These are phyloP conservation scores for Luperina testacea DNA, from an alignment of 2,888 invertebrate genomes.

Conservation along the genomic window DNA sequence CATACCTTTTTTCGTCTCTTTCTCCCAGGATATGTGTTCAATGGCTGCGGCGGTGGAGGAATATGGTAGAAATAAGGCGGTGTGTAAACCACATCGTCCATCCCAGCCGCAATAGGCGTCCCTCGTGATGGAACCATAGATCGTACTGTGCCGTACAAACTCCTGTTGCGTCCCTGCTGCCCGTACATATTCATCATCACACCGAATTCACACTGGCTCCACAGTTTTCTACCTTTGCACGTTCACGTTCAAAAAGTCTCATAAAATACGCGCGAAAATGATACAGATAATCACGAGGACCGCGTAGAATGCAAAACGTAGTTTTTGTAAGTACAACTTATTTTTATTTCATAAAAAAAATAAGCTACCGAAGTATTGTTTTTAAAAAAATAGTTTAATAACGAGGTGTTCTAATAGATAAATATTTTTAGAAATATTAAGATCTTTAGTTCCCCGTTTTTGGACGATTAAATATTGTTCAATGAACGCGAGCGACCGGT, in stretches of 20 bases:
- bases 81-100: conserved; percentile 82
- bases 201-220: conserved; percentile 69
- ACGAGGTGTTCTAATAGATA: conserved; percentile 79
- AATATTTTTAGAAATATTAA: conserved; percentile 83
- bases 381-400: conserved; percentile 50
- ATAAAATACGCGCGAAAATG: conserved; percentile 68
- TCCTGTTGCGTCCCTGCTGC: conserved; percentile 80
- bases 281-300: conserved; percentile 33
- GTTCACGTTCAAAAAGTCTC: conserved; percentile 64
- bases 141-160: conserved; percentile 85
- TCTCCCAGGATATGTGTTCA: conserved; percentile 87
- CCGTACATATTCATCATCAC: conserved; percentile 84
- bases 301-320: conserved; percentile 17
- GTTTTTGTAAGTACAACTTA: conserved; percentile 78
- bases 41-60: conserved; percentile 82
- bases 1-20: conserved; percentile 86
- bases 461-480: conserved; percentile 47
- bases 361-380: conserved; percentile 77
- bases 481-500: conserved; percentile 74
- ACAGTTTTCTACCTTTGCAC: conserved; percentile 62
- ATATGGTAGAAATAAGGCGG: conserved; percentile 87
- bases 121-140: conserved; percentile 81
- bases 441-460: conserved; percentile 80
- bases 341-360: conserved; percentile 82
- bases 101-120: conserved; percentile 76